A percentile compares a stretch with the other conserved stretches of the same genome.
phyloP scores from a whole-genome alignment of 2,113 vertebrate genomes.

The Epinephelus fuscoguttatus region DNA sequence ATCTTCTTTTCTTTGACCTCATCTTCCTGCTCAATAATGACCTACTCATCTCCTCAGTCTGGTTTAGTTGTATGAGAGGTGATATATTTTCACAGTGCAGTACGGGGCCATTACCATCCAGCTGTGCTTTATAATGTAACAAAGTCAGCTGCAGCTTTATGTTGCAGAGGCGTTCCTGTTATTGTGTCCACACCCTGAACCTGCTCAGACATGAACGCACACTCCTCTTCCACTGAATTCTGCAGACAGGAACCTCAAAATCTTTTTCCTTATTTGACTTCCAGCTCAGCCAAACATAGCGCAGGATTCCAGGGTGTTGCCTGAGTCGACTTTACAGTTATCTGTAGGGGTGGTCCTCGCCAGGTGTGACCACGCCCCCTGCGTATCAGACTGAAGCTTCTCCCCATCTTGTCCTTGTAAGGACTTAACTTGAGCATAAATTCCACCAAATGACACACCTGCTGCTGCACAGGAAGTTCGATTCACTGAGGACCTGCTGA shows the following conservation, averaged over 20 bases:
- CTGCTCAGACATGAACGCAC: slow-evolving; percentile 1
- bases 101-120: no score
- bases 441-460: slow-evolving; percentile 15
- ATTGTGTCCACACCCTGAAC: slow-evolving; percentile 33
- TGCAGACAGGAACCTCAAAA: neutral
- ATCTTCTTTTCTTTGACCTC: no score
- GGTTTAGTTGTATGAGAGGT: neutral
- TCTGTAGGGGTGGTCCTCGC: neutral
- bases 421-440: slow-evolving; percentile 34
- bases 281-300: neutral
- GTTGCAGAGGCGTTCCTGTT: neutral
- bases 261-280: neutral
- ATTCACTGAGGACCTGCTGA: neutral
- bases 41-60: neutral
- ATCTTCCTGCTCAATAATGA: neutral
- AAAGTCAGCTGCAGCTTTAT: neutral
- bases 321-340: neutral
- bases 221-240: neutral
- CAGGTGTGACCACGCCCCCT: slow-evolving; percentile 6
- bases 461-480: slow-evolving; percentile 1
- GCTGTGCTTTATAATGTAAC: neutral
- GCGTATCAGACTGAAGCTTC: neutral
- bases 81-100: neutral
- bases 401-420: slow-evolving; percentile 50
- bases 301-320: neutral